Base-by-base conservation (phyloP, 2,888 invertebrate species). In the Mystacides longicornis region DNA sequence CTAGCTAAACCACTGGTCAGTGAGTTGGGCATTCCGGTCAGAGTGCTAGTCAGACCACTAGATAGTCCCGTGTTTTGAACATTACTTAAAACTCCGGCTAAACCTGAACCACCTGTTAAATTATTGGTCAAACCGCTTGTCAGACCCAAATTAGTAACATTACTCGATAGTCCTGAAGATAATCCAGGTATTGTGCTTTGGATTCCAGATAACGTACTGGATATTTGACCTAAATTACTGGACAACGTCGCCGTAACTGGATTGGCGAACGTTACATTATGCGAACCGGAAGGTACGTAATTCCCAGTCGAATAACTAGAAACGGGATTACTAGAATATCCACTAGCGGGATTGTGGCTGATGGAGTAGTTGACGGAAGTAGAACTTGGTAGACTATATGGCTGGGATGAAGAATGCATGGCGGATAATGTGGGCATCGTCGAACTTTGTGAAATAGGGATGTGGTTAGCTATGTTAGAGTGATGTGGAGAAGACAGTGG, bases 341-440 rank as follows among this genome's bases (percentile, higher is more conserved):
- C 78, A 31, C 79, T 72, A 19, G 74, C 72, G 31, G 76, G 76
- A 59, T 78, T 78, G 72, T 74, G 77, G 62, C 74, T 69, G 23
- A 56, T 56, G 51, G 77, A 75, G 63, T 77, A 77, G 60, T 73
- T 73, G 55, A 74, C 73, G 56, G 77, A 74, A 65, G 75, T 77
- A 60, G 77, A 76, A 66, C 68, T 74, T 60, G 77, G 74, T 52
- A 74, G 74, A 62, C 73, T 75, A 49, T 59, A 58, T 11, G 59
- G 54, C 62, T 75, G 76, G 52, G 71, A 71, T 11, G 75, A 68
- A 49, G 72, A 71, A 60, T 77, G 76, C 52, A 73, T 70, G 63
- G 81, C 73, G 62, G 82, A 81, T 65, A 73, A 67, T 64, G 71
- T 70, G 62, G 81, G 82, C 82, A 82, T 81, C 61, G 82, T 81